Base-by-base conservation (phyloP, 1,140 invertebrate genomes). In the Campodea augens region DNA sequence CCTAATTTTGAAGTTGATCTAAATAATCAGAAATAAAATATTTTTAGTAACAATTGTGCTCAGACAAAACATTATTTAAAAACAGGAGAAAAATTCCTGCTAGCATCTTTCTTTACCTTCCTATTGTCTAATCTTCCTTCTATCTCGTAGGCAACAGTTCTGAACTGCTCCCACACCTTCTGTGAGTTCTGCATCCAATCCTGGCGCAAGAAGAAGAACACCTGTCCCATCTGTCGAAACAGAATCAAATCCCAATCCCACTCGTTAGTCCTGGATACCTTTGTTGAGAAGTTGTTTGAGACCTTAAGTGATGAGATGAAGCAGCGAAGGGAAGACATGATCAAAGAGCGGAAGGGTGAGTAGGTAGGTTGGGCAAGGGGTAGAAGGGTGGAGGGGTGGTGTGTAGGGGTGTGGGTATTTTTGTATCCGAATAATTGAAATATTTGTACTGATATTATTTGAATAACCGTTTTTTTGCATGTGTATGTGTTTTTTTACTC, bases 131-230 rank as follows among this genome's bases (percentile, higher is more conserved):
- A 19, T 46, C 13, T 49, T 43, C 42, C 19, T 18, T 36, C 47
- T 51, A 44, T 46, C 44, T 52, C 53, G 54, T 7, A 70, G 65
- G 74, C 81, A 0, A 74, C 71, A 12, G 76, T 75, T 0, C 57
- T 86, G 4, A 76, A 73, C 55, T 88, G 83, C 57, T 73, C 73
- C 0, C 84, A 88, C 51, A 77, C 77, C 1, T 86, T 81, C 55
- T 88, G 84, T 56, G 61, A 72, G 23, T 66, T 70, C 50, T 87
- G 83, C 54, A 82, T 88, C 25, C 56, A 61, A 0, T 58, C 62
- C 39, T 88, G 83, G 84, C 73, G 71, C 49, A 74, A 72, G 37
- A 80, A 75, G 46, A 75, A 75, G 50, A 72, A 65, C 21, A 70
- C 74, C 5, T 87, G 83, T 60, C 81, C 82, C 0, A 71, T 78